Evolutionary conservation across 2,888 invertebrate genomes (phyloP).

Genomic region (Phaedon cochleariae): DNA sequence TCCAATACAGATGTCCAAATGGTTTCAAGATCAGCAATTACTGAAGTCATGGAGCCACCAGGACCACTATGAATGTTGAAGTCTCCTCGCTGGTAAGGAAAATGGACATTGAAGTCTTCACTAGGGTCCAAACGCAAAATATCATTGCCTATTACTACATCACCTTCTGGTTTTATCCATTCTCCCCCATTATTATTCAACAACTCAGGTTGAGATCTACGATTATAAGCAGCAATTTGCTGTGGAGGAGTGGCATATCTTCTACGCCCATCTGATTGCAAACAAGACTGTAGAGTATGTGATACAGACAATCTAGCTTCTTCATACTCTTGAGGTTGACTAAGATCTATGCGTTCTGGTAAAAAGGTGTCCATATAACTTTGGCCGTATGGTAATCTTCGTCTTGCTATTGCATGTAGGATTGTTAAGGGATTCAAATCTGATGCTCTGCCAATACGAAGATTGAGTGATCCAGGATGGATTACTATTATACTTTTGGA

Average conservation of each 20-base stretch:
- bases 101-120: conserved; percentile 85
- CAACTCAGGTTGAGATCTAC: conserved; percentile 77
- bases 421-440: conserved; percentile 87
- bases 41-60: conserved; percentile 86
- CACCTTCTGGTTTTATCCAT: conserved; percentile 72
- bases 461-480: conserved; percentile 90
- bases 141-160: conserved; percentile 80
- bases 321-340: conserved; percentile 80
- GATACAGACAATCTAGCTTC: conserved; percentile 85
- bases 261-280: conserved; percentile 83
- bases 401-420: conserved; percentile 85
- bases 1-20: conserved; percentile 89
- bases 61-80: conserved; percentile 84
- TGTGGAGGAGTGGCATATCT: conserved; percentile 88
- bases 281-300: conserved; percentile 84
- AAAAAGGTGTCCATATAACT: conserved; percentile 62
- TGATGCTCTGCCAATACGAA: conserved; percentile 90
- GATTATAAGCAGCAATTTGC: conserved; percentile 88
- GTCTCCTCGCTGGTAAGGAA: conserved; percentile 88
- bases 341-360: conserved; percentile 71
- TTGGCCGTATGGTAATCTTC: conserved; percentile 63
- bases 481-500: conserved; percentile 90
- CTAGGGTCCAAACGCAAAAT: conserved; percentile 73
- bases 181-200: conserved; percentile 67
- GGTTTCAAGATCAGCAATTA: conserved; percentile 84